Evolutionary conservation across 2,113 vertebrate genomes (phyloP).

Genomic region (Phylloscopus trochiloides): DNA sequence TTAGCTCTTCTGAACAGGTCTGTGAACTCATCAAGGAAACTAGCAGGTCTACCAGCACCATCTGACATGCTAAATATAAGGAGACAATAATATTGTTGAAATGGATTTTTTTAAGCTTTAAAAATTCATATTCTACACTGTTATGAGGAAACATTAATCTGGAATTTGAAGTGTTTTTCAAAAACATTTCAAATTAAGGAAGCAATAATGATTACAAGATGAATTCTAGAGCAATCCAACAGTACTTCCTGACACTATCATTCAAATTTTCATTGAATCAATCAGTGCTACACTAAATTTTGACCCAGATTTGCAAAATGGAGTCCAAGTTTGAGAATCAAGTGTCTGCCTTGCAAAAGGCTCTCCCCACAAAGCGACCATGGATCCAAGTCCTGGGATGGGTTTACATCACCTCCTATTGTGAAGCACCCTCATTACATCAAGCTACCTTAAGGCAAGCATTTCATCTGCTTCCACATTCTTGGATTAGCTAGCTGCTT

Average conservation of each 20-base stretch:
- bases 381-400: background rate
- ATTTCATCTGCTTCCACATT: background rate
- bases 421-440: background rate
- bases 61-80: slow-evolving; percentile 83
- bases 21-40: slow-evolving; percentile 89
- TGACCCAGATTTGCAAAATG: background rate
- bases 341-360: background rate
- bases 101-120: background rate
- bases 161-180: background rate
- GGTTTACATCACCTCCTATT: background rate
- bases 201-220: background rate
- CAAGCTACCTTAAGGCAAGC: background rate
- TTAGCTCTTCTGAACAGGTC: slow-evolving; percentile 89
- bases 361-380: background rate
- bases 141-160: background rate
- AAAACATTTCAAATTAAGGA: background rate
- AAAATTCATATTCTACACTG: background rate
- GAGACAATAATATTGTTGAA: background rate
- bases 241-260: background rate
- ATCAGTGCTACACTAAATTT: background rate
- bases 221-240: background rate
- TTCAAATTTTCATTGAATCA: background rate
- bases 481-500: background rate
- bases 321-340: background rate
- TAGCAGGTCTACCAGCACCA: slow-evolving; percentile 87